These are phyloP conservation scores for Otocyon megalotis DNA, from an alignment of 2,113 vertebrate species.

Conservation along the genomic window DNA sequence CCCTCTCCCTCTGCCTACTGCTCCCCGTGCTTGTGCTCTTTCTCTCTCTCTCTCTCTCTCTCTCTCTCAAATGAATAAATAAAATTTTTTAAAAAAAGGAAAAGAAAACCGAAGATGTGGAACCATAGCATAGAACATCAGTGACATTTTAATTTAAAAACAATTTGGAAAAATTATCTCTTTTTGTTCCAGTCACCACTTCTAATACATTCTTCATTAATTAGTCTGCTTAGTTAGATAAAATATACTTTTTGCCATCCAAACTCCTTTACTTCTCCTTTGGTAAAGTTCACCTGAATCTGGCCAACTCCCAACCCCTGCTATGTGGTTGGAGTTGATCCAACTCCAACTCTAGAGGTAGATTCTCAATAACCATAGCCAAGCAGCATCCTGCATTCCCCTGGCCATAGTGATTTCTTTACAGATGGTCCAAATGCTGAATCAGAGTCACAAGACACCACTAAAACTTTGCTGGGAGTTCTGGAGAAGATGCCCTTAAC, in stretches of 20 bases:
- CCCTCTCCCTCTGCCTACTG: too few species aligned
- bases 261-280: background rate
- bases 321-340: background rate
- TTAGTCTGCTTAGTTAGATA: background rate
- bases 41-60: too few species aligned
- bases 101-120: background rate
- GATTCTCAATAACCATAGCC: background rate
- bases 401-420: background rate
- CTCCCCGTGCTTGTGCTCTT: too few species aligned
- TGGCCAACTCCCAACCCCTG: background rate
- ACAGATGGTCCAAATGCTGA: background rate
- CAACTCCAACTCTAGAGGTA: background rate
- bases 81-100: too few species aligned
- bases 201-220: background rate
- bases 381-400: background rate
- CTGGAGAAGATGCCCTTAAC: background rate
- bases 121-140: background rate
- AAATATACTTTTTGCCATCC: background rate
- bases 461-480: background rate
- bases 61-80: too few species aligned
- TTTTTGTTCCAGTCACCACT: background rate
- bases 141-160: background rate
- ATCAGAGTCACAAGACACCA: background rate
- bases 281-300: background rate
- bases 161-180: background rate